phyloP scores from a whole-genome alignment of 1,140 invertebrate genomes.

The Potamilus streckersoni region DNA sequence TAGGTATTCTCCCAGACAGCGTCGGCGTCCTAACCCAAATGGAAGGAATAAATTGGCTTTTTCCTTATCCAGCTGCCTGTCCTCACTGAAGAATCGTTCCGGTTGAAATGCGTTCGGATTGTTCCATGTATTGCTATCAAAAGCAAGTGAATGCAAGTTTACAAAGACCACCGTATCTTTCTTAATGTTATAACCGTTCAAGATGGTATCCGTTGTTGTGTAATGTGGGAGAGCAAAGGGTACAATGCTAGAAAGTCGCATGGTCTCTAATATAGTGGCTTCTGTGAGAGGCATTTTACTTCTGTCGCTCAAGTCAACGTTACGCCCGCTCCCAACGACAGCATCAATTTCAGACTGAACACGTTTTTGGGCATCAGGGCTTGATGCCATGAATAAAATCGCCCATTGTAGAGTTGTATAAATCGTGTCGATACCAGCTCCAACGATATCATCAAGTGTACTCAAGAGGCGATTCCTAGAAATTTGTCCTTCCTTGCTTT shows the following conservation, averaged over 20 bases:
- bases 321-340: slow-evolving; percentile 80
- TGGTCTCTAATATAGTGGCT: slow-evolving; percentile 50
- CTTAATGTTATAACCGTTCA: slow-evolving; percentile 57
- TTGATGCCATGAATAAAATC: slow-evolving; percentile 80
- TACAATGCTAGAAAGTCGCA: slow-evolving; percentile 34
- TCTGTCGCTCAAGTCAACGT: slow-evolving; percentile 84
- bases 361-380: slow-evolving; percentile 78
- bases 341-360: slow-evolving; percentile 86
- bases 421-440: slow-evolving; percentile 63
- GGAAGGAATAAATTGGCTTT: not conserved
- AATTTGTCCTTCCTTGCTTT: not conserved
- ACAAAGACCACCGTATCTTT: slow-evolving; percentile 6
- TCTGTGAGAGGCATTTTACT: slow-evolving; percentile 44
- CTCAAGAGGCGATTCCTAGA: not conserved
- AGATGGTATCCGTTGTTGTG: slow-evolving; percentile 34
- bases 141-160: slow-evolving; percentile 5
- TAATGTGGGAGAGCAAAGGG: slow-evolving; percentile 60
- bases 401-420: slow-evolving; percentile 87
- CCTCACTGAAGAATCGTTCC: slow-evolving; percentile 4
- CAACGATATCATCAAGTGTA: slow-evolving; percentile 4
- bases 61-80: not conserved
- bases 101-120: slow-evolving; percentile 4
- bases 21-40: slow-evolving; percentile 6
- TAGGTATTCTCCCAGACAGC: slow-evolving; percentile 9
- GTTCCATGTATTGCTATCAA: slow-evolving; percentile 9